Evolutionary conservation across 1,140 invertebrate genomes (phyloP), one percentile per base, ranked within the genome.

Genomic region (Hermatobates lingyangjiaoensis): DNA sequence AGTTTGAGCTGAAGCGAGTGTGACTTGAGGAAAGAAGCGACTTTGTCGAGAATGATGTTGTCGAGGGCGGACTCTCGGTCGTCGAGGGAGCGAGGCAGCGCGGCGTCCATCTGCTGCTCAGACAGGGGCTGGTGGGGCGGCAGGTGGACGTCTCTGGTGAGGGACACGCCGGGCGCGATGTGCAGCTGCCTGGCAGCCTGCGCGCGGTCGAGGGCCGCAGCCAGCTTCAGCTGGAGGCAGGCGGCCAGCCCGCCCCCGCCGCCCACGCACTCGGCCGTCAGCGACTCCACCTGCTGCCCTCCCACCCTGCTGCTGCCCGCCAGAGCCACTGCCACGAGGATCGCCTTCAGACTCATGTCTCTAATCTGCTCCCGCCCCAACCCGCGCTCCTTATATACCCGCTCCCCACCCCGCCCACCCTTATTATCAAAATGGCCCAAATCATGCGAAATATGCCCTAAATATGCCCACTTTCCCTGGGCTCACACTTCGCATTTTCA

Each of bases 31-130:
- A 86, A 85, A 57, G 70, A 73, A 39, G 77, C 63, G 48, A 85
- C 67, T 60, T 77, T 82, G 60, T 84, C 78, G 56, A 81, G 61
- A 58, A 87, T 82, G 64, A 86, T 71, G 39, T 70, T 71, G 59
- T 84, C 83, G 15, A 87, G 66, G 1, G 76, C 75, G 55, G 77
- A 72, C 54, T 85, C 81, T 53, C 80, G 79, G 56, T 80, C 77
- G 2, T 74, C 72, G 0, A 81, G 58, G 30, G 76, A 71, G 53
- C 83, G 71, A 0, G 82, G 82, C 47, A 86, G 65, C 23, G 68
- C 71, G 12, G 79, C 77, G 59, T 80, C 78, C 26, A 81, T 71
- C 52, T 79, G 74, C 26, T 71, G 67, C 51, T 76, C 68, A 2
- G 70, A 68, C 25, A 56, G 52, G n/a, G n/a, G n/a, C n/a, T n/a